Percentiles rank a stretch among this genome's conserved stretches.
Evolutionary conservation across 2,888 invertebrate species (phyloP).

Genomic region (Cinara cedri): DNA sequence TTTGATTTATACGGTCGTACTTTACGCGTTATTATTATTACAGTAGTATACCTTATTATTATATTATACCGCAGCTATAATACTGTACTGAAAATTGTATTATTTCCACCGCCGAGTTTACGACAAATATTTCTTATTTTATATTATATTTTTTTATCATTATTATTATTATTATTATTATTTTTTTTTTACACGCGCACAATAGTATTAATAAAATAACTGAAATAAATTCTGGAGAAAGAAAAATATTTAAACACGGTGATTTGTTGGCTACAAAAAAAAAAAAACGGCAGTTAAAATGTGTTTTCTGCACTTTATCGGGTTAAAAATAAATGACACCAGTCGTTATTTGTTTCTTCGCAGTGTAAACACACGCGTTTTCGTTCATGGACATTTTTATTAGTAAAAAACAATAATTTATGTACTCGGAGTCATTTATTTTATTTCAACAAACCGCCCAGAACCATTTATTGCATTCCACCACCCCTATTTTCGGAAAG

Average conservation of each 20-base stretch:
- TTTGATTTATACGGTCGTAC: not conserved
- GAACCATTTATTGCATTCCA: no score
- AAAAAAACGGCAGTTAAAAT: constrained; percentile 20
- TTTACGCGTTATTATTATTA: not conserved
- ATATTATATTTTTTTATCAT: no score
- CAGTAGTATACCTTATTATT: not conserved
- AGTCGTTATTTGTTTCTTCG: constrained; percentile 36
- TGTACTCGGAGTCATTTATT: no score
- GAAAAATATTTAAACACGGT: not conserved
- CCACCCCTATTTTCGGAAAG: no score
- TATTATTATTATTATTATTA: no score
- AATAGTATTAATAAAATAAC: constrained; percentile 1
- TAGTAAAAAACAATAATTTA: no score
- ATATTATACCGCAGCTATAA: not conserved
- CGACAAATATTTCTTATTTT: not conserved
- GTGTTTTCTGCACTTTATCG: constrained; percentile 26
- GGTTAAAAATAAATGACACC: constrained; percentile 38
- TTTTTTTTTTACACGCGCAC: not conserved
- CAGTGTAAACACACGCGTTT: constrained; percentile 27
- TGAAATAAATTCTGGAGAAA: not conserved
- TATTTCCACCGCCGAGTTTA: not conserved
- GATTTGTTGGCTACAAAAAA: constrained; percentile 29
- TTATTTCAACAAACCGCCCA: no score
- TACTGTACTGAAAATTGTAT: not conserved
- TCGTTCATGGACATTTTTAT: constrained; percentile 27